Conservation (phyloP, 1,140 invertebrate genomes). For the Vollenhovia emeryi region DNA sequence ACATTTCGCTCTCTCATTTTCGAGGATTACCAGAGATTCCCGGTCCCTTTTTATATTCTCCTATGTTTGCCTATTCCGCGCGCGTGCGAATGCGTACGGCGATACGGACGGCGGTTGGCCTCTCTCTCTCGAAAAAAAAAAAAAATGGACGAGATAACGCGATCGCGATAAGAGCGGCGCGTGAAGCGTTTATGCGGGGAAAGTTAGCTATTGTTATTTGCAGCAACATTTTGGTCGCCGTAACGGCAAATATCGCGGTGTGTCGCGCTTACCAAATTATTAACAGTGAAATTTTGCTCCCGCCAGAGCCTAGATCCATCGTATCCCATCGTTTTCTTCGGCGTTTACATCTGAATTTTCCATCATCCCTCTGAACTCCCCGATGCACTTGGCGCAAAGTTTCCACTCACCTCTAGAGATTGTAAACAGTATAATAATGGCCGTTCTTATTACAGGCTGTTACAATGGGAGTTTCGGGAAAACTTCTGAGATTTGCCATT, state of each 20-base stretch:
- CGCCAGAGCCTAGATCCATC: neutral
- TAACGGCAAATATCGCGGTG: neutral
- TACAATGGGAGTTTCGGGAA: conserved; percentile 53
- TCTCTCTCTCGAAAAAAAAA: neutral
- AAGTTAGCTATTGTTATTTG: neutral
- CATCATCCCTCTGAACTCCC: conserved; percentile 5
- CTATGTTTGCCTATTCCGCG: neutral
- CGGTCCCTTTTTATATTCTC: neutral
- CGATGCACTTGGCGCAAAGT: conserved; percentile 46
- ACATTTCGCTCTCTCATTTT: conserved; percentile 36
- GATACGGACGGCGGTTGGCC: neutral
- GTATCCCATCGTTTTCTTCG: conserved; percentile 22
- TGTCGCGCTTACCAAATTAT: conserved; percentile 4
- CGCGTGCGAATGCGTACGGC: neutral
- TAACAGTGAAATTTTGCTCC: neutral
- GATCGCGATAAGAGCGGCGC: neutral
- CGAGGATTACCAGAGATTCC: conserved; percentile 49
- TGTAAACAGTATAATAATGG: conserved; percentile 74
- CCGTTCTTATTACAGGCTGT: conserved; percentile 68
- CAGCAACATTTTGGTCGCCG: neutral
- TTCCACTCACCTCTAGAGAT: conserved; percentile 48
- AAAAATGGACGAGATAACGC: conserved; percentile 5
- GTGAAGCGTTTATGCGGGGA: neutral
- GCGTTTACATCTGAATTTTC: conserved; percentile 48
- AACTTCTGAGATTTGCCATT: conserved; percentile 56